Base-by-base conservation (phyloP, 2,888 invertebrate species). In the Oligia fasciuncula region DNA sequence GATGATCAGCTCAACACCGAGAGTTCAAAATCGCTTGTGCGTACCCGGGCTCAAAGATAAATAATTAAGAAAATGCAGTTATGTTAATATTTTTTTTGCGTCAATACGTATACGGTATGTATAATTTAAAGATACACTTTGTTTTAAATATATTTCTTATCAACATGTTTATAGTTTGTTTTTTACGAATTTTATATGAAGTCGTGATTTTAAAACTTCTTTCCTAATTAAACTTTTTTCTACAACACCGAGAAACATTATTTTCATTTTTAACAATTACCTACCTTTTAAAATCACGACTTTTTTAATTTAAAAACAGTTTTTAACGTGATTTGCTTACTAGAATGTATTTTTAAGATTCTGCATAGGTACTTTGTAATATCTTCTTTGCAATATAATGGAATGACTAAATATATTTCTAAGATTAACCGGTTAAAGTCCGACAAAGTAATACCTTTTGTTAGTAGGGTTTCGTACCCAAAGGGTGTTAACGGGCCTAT, bases 161-260 rank as follows among this genome's bases (percentile, higher is more conserved):
- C 76, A 87, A 88, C 87, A 87, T 67, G 70, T 81, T 76, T 62
- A 87, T 87, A 87, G 77, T 79, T 82, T 76, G 75, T n/a, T 79
- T 77, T 83, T 79, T 40, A 80, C 77, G 74, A 71, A 17, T 81
- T 83, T 77, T 70, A 68, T 70, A 63, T 65, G 14, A 75, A 77
- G 78, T 78, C 87, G 80, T 81, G 78, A 79, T 79, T 88, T 88
- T 72, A 80, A 81, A 75, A 78, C 62, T 43, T 35, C 49, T 54
- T 72, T 17, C 19, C 65, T 82, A 66, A 43, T 66, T n/a, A 29
- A 71, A 70, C 71, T 46, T 62, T 76, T 71, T 81, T 29, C 83
- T 80, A 80, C 46, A 71, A 74, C 80, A 81, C 51, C 80, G n/a
- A 81, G 79, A 81, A 71, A 72, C 67, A 43, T 67, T 76, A n/a